Evolutionary conservation across 2,113 vertebrate species (phyloP).

Genomic region (Cyprinodon brontotheroides): DNA sequence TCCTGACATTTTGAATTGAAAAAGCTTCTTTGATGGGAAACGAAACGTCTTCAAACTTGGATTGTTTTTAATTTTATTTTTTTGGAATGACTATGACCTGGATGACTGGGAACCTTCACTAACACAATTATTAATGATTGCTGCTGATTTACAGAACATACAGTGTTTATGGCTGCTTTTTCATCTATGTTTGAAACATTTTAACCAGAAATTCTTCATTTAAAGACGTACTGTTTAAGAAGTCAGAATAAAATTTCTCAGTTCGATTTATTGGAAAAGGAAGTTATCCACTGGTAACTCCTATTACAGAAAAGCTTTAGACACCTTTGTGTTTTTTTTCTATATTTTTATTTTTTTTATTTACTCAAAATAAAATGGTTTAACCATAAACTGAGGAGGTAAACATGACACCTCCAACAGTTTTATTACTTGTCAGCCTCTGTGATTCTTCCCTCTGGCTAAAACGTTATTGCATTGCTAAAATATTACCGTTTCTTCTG

Average conservation of each 20-base stretch:
- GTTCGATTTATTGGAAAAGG: too few species aligned
- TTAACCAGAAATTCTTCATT: too few species aligned
- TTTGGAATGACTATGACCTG: too few species aligned
- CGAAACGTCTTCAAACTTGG: too few species aligned
- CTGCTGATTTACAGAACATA: not conserved
- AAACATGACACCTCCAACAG: not conserved
- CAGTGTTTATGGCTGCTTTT: not conserved
- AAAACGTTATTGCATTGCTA: not conserved
- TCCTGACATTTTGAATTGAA: too few species aligned
- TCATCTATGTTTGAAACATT: too few species aligned
- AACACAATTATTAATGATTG: not conserved
- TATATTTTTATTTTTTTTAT: not conserved
- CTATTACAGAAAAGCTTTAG: not conserved
- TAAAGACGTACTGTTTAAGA: too few species aligned
- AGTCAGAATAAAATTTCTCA: too few species aligned
- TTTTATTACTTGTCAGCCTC: not conserved
- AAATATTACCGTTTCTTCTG: too few species aligned
- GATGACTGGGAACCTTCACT: too few species aligned
- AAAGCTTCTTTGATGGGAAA: too few species aligned
- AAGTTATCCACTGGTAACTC: not conserved
- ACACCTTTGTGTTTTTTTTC: not conserved
- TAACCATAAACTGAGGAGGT: not conserved
- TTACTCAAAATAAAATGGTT: not conserved
- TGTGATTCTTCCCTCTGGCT: not conserved
- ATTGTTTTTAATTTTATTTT: too few species aligned